Base-by-base conservation (phyloP, 2,113 vertebrate genomes). In the Brachirus orientalis region DNA sequence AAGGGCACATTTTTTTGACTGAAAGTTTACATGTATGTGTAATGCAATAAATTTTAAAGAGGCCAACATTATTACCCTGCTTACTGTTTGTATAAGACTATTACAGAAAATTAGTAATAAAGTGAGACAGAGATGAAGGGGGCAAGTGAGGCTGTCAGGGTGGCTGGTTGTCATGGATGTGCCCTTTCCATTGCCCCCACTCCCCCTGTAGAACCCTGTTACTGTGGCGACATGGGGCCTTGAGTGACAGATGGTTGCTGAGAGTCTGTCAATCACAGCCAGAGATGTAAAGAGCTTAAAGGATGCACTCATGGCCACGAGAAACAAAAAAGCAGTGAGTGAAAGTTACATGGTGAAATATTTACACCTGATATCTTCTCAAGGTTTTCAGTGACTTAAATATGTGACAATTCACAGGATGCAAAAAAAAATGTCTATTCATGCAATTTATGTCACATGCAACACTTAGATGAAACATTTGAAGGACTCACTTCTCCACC, bases 241-340 rank as follows among this genome's bases (percentile, higher is more conserved):
- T 82, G 84, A 88, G 65, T 88, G 85, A 89, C 67, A 83, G 86
- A 85, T 69, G 84, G 82, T 55, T 73, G 83, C 82, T 77, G 81
- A 82, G 82, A 71, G 73, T n/a, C n/a, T 88, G 86, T 86, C 86
- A 82, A 79, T 88, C 75, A 81, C 58, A 68, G 66, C 41, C 72
- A 79, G 48, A 61, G 55, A 76, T 75, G 79, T 77, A 69, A 83
- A 84, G 82, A 86, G 80, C 79, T 83, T 80, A 76, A 79, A 69
- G 63, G 63, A 83, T 75, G 44, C 14, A 58, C 33, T 44, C 37
- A 19, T 8, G 47, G 67, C 22, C 61, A 20, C 18, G 20, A 53
- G 63, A 71, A 71, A 59, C 18, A n/a, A 52, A 53, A 59, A 65
- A 47, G 12, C 40, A 38, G 28, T 0, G 19, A 57, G 10, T 44